Evolutionary conservation across 1,140 invertebrate genomes (phyloP).

Genomic region (Apis cerana): DNA sequence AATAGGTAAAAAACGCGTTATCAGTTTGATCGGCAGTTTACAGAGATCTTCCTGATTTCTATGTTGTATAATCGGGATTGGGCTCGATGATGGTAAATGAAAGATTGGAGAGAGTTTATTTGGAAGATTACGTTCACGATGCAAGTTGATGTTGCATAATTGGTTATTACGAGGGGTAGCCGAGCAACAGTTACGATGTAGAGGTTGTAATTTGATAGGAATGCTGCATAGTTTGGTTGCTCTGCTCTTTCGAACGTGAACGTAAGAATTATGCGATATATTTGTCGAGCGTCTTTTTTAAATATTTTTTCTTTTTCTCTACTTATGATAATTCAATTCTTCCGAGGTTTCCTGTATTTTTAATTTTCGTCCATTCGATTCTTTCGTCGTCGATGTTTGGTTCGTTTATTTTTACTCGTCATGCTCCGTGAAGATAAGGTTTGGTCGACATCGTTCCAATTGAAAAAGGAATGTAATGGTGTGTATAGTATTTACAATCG

Average conservation of each 20-base stretch:
- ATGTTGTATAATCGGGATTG: neutral
- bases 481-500: too few relatives aligned
- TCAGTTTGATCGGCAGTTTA: neutral
- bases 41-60: neutral
- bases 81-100: neutral
- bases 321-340: too few relatives aligned
- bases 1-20: too few relatives aligned
- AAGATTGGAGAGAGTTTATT: neutral
- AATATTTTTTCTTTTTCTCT: neutral
- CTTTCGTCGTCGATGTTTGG: too few relatives aligned
- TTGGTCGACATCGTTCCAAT: too few relatives aligned
- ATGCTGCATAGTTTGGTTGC: neutral
- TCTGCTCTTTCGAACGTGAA: neutral
- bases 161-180: neutral
- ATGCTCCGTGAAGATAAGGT: too few relatives aligned
- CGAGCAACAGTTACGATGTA: neutral
- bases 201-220: conserved; percentile 15
- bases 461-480: too few relatives aligned
- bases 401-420: too few relatives aligned
- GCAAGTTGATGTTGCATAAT: neutral
- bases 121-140: neutral
- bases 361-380: too few relatives aligned
- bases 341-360: too few relatives aligned
- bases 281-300: too few relatives aligned
- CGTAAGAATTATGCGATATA: neutral